Percentiles rank a stretch among this genome's conserved stretches.
phyloP scores from a whole-genome alignment of 2,797 vertebrate species.

The Karalla daura region DNA sequence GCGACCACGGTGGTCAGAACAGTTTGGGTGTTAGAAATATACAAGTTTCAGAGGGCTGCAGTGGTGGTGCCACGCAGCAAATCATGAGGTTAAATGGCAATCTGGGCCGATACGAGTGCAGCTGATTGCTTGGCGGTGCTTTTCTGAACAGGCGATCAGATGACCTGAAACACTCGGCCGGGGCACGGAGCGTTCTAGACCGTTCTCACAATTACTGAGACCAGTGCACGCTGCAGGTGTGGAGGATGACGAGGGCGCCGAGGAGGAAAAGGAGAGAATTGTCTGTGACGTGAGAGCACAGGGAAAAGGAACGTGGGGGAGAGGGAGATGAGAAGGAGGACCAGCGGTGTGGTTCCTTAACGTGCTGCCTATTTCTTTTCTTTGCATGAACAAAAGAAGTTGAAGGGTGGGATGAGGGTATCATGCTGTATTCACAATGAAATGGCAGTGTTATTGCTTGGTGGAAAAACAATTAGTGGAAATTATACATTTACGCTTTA shows the following conservation, averaged over 20 bases:
- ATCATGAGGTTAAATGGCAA: constrained; percentile 65
- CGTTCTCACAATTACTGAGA: constrained; percentile 42
- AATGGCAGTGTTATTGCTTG: too few relatives aligned
- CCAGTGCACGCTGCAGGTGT: constrained; percentile 9
- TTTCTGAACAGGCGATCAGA: background rate
- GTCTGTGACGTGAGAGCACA: constrained; percentile 6
- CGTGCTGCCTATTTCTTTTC: background rate
- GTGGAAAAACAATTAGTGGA: too few relatives aligned
- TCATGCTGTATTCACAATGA: too few relatives aligned
- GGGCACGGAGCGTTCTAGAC: constrained; percentile 6
- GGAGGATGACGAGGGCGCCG: background rate
- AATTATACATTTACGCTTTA: too few relatives aligned
- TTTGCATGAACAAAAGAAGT: background rate
- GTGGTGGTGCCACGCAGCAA: constrained; percentile 7
- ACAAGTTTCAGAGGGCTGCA: constrained; percentile 2
- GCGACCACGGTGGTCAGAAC: background rate
- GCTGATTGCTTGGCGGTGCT: constrained; percentile 37
- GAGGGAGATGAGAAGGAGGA: background rate
- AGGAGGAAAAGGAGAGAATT: background rate
- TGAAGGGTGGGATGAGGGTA: background rate
- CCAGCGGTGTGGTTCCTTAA: background rate
- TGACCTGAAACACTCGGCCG: background rate
- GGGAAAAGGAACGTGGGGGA: background rate
- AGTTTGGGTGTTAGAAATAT: constrained; percentile 8
- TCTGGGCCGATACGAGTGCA: background rate